Evolutionary conservation across 2,113 vertebrate species (phyloP), one percentile per base, ranked within the genome.

Genomic region (Ceyx melanurus): DNA sequence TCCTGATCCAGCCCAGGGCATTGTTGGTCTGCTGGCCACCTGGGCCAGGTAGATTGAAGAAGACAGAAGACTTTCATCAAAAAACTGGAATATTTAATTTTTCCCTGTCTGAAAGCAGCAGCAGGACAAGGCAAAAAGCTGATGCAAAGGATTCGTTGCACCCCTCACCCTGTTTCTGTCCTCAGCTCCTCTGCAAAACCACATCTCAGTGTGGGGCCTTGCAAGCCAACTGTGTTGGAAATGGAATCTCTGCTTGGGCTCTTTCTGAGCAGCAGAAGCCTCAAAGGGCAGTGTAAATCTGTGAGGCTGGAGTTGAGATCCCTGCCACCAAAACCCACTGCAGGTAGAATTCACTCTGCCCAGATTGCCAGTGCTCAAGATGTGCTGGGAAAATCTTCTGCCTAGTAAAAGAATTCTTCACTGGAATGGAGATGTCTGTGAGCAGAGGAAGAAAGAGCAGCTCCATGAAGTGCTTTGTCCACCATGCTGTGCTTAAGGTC

Each of bases 401-500:
- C 53, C 10, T 23, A 3, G 8, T 28, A 2, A 70, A 70, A 53
- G 21, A 54, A 31, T 35, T 46, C 15, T n/a, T 37, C 5, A 1
- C 42, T 11, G 8, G 13, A 11, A 18, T 6, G 11, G 54, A 18
- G 42, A 15, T 18, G 46, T 6, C 5, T 12, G 13, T 22, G 33
- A 43, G 23, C 29, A 42, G 73, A 68, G 61, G 67, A 35, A 29
- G 48, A 28, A 37, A 28, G 9, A 21, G 33, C 31, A 21, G n/a
- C 56, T 45, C 35, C 26, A 1, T 22, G 2, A 68, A 51, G 31
- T 22, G 23, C 54, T 45, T 23, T 20, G 5, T n/a, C 35, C 5
- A 3, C 48, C 5, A 1, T 0, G 1, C 8, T 31, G 19, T 18
- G 68, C 62, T 20, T 45, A 9, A 73, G 7, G 46, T 15, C 17